phyloP scores from a whole-genome alignment of 2,888 invertebrate species.

The Thereva nobilitata region DNA sequence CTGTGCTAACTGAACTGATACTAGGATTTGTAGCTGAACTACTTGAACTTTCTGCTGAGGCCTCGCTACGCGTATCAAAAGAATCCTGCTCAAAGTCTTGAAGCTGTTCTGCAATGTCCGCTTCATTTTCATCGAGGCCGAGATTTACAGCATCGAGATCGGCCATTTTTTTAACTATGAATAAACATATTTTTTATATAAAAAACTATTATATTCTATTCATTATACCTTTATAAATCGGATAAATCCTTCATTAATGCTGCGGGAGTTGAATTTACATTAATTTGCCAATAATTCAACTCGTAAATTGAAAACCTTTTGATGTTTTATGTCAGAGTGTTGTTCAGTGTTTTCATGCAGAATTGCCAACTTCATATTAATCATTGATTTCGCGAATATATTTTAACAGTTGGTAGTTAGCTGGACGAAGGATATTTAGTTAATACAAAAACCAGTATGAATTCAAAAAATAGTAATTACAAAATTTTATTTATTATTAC shows the following conservation, averaged over 20 bases:
- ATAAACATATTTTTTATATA: slow-evolving; percentile 26
- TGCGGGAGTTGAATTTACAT: slow-evolving; percentile 56
- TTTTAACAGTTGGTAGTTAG: neutral
- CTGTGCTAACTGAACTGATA: slow-evolving; percentile 75
- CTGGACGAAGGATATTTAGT: no score
- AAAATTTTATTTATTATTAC: no score
- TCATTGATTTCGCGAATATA: slow-evolving; percentile 3
- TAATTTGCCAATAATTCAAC: slow-evolving; percentile 21
- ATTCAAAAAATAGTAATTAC: no score
- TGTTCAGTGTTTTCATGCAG: slow-evolving; percentile 39
- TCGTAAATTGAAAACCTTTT: slow-evolving; percentile 26
- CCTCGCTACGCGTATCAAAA: slow-evolving; percentile 87
- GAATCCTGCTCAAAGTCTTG: slow-evolving; percentile 66
- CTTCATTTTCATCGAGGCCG: slow-evolving; percentile 69
- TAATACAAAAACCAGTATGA: no score
- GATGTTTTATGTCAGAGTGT: slow-evolving; percentile 39
- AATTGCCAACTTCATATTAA: slow-evolving; percentile 20
- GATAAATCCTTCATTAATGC: slow-evolving; percentile 48
- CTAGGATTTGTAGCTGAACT: slow-evolving; percentile 73
- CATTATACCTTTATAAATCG: slow-evolving; percentile 41
- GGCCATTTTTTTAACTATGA: slow-evolving; percentile 52
- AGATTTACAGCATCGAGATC: slow-evolving; percentile 66
- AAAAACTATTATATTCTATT: neutral
- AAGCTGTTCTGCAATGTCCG: slow-evolving; percentile 78
- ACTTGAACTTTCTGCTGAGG: slow-evolving; percentile 76